Evolutionary conservation across 1,140 invertebrate genomes (phyloP), one percentile per base, ranked within the genome.

Genomic region (Ruditapes philippinarum): DNA sequence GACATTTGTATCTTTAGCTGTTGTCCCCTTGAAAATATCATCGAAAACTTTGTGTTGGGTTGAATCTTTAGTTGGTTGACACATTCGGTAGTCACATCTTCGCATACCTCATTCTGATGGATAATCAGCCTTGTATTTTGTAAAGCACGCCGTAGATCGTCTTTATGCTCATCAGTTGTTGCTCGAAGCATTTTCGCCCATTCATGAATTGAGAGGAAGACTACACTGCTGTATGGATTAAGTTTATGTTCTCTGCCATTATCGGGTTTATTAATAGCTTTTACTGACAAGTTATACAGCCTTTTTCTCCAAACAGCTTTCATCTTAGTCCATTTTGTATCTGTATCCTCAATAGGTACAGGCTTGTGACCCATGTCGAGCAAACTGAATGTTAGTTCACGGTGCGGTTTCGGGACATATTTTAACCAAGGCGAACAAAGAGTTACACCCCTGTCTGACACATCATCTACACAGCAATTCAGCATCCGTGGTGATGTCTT

Each of bases 351-450:
- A 17, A 68, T 17, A 14, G 89, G 25, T 36, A 80, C 73, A 5
- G 92, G 92, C 57, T 88, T 91, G 25, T 62, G 62, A 33, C 85
- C 86, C 57, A 91, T 87, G 25, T 89, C 90, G 22, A 93, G 73
- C n/a, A 91, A 31, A 68, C 89, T 91, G 51, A 91, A 91, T 40
- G 90, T 78, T 31, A 93, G 14, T 68, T 89, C 85, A 51, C 73
- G 74, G 49, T 83, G 74, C 19, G 57, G 45, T 45, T 74, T 54
- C 3, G 82, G 51, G 19, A 92, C 42, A 40, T 36, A 49, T 28
- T 73, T 82, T 38, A 92, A 80, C 17, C 42, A 54, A 17, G 92
- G 92, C 38, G 90, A 81, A 49, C 40, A 89, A 22, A 93, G 38
- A 31, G 79, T 54, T 74, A 92, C 54, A 38, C 86, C 82, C 12